Base-by-base conservation (phyloP, 2,888 invertebrate genomes). In the Coleophora flavipennella region DNA sequence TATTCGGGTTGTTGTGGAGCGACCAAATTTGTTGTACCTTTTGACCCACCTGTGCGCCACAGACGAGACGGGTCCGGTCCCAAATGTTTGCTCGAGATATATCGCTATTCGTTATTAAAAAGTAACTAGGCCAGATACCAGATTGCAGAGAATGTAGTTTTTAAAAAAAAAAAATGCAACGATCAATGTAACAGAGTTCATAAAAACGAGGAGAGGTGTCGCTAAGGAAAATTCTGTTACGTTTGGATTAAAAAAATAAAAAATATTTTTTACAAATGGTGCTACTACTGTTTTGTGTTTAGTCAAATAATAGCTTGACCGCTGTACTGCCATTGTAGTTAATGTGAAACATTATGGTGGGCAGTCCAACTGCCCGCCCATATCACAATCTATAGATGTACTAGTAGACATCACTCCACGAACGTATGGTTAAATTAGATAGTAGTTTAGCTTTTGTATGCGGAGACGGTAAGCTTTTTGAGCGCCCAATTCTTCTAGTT, bases 181-280 rank as follows among this genome's bases (percentile, higher is more conserved):
- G 20, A 20, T 6, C 20, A 20, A 20, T 20, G 20, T 20, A 20
- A 20, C 6, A 4, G 6, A 20, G 6, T 6, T 20, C 6, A 4
- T 20, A 20, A 20, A 20, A 20, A 20, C n/a, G 42, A 43, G 44
- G 42, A 48, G 43, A 49, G 52, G 52, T 47, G 49, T 45, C 53
- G 52, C 48, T 44, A 50, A 49, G 43, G 53, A 50, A 47, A 50
- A 48, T 64, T 62, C 55, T 65, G 61, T 63, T 68, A 67, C 62
- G 62, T 67, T 66, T 53, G 55, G 56, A 58, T 20, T 20, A 20
- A 20, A 20, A n/a, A 20, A 20, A 59, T 59, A 57, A 67, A 67
- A 67, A 68, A 77, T 78, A 80, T 80, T 80, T 81, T 78, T 80
- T 79, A 80, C 77, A 73, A 80, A 81, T 80, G 83, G 83, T 84